Base-by-base conservation (phyloP, 2,113 vertebrate species). In the Prochilodus magdalenae region DNA sequence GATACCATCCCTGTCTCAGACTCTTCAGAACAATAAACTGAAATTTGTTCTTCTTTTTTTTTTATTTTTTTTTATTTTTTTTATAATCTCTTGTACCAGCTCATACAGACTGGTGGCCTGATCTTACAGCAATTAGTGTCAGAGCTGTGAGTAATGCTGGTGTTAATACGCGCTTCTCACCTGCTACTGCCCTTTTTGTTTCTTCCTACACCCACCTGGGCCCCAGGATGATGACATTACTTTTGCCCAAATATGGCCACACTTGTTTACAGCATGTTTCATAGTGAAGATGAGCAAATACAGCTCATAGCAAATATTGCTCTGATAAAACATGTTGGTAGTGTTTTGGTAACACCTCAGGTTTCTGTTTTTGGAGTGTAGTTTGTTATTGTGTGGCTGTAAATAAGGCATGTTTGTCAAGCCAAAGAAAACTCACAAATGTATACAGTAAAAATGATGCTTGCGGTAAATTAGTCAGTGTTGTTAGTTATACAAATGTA, bases 191-290 rank as follows among this genome's bases (percentile, higher is more conserved):
- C 30, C 36, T 53, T 78, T 78, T 73, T 24, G 70, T 79, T 79
- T 79, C n/a, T 26, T 44, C 44, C 63, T 67, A 33, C 60, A 24
- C 70, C 77, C 83, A 80, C 66, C 83, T 84, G 78, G 74, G 73
- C 33, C 59, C 53, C 47, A 22, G 20, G 75, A 29, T 71, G 47
- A 81, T 73, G 83, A 73, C 67, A 77, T 81, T 73, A 24, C 22
- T 33, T 10, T 49, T 30, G 22, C 29, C 53, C 47, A 57, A 57
- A 63, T 72, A 63, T 80, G 65, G 40, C 33, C 33, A n/a, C 51
- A 6, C 24, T 3, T 3, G 55, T n/a, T 15, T 18, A 40, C 51
- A 44, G 24, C 65, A 47, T 55, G 57, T 62, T 83, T 47, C 27
- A 30, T 26, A n/a, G 24, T 40, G 36, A 18, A 5, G 22, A 44